Conservation (phyloP, 2,113 vertebrate species). For the Panthera uncia region DNA sequence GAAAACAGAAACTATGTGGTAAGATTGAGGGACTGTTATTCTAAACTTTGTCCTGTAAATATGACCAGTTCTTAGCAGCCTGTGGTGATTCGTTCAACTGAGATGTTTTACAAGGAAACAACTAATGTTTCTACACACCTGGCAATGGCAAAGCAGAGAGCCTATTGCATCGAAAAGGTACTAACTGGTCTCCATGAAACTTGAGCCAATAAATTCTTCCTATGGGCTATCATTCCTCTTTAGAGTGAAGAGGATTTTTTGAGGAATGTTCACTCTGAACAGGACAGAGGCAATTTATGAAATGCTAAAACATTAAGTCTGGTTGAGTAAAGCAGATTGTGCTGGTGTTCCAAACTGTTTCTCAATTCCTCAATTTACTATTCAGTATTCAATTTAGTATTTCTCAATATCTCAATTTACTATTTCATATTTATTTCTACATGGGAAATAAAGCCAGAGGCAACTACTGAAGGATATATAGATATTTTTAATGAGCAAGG, state of each 20-base stretch:
- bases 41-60: not conserved
- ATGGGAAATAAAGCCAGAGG: not conserved
- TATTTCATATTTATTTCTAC: not conserved
- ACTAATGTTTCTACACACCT: not conserved
- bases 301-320: not conserved
- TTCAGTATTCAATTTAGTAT: not conserved
- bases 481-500: not conserved
- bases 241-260: not conserved
- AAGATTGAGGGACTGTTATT: not conserved
- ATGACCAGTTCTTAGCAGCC: not conserved
- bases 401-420: not conserved
- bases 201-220: not conserved
- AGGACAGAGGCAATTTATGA: not conserved
- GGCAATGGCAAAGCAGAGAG: not conserved
- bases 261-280: not conserved
- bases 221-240: not conserved
- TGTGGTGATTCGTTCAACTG: not conserved
- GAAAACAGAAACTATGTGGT: not conserved
- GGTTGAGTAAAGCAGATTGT: not conserved
- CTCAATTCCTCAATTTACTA: not conserved
- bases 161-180: not conserved
- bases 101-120: not conserved
- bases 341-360: not conserved
- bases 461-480: not conserved
- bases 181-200: not conserved